These are phyloP conservation scores for Nyctibius grandis DNA, from an alignment of 2,797 vertebrate species.

Conservation along the genomic window DNA sequence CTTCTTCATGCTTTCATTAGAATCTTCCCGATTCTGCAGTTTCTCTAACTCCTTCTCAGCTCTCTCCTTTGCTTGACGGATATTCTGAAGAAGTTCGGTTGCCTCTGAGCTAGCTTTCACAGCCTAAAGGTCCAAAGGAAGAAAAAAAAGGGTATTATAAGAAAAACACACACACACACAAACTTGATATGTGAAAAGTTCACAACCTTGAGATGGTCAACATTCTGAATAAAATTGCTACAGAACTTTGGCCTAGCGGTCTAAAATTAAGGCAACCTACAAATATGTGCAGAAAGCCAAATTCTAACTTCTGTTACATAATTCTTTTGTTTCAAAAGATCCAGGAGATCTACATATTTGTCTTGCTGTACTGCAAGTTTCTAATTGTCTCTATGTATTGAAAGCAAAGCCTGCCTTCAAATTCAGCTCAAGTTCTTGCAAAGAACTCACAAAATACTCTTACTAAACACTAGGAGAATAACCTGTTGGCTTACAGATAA, in stretches of 20 bases:
- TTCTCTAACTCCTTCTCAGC: conserved; percentile 92
- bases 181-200: background rate
- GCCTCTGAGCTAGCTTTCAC: conserved; percentile 92
- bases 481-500: background rate
- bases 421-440: background rate
- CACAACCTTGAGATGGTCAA: background rate
- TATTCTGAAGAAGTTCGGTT: conserved; percentile 90
- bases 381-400: background rate
- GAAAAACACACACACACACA: background rate
- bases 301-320: background rate
- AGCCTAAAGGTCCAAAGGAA: conserved; percentile 71
- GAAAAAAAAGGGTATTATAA: background rate
- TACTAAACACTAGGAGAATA: background rate
- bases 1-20: conserved; percentile 91
- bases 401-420: background rate
- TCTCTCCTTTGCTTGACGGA: conserved; percentile 89
- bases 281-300: background rate
- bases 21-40: conserved; percentile 88
- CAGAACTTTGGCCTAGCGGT: background rate
- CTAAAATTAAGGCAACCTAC: background rate
- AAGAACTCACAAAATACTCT: background rate
- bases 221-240: background rate
- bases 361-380: background rate
- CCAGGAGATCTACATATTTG: background rate
- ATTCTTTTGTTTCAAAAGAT: background rate